Base-by-base conservation (phyloP, 2,113 vertebrate species). In the Silurus glanis region DNA sequence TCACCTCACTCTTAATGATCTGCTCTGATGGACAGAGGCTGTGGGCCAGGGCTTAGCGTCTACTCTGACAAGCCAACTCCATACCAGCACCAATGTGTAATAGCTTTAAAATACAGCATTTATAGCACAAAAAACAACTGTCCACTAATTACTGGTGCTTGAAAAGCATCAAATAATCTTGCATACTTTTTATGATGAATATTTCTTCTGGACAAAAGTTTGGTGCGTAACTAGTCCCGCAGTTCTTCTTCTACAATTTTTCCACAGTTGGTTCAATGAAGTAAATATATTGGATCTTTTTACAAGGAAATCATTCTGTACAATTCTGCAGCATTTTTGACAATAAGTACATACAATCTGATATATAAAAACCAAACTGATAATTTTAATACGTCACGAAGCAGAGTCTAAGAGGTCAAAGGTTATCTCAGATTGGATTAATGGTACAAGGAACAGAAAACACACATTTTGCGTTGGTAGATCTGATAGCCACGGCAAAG, bases 381-480 rank as follows among this genome's bases (percentile, higher is more conserved):
- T 74, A 28, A 47, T 79, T 79, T 82, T 74, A 71, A 83, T 49
- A 19, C 13, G 25, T 78, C 59, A 62, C 74, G 84, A 72, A 83
- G 28, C 56, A 82, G 85, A 83, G 72, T 81, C 58, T 84, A 51
- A 83, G 74, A 84, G 87, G 92, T 93, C 91, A 93, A 87, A 94
- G 92, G 91, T 88, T 91, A 91, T 47, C 81, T 90, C 89, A 92
- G 92, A 93, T 93, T 91, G 91, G 88, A 90, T 86, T 93, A 91
- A 93, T 92, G 92, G 92, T 92, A 87, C 90, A 89, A 87, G 37
- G 67, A n/a, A 69, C 88, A 83, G 90, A 90, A 92, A 93, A 92
- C 91, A 91, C 89, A 83, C 85, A 90, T 85, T 84, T 90, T 89
- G 86, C 90, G 87, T 89, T 87, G 89, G 89, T 37, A 72, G 1